Base-by-base conservation (phyloP, 2,113 vertebrate species). In the Plecotus auritus region DNA sequence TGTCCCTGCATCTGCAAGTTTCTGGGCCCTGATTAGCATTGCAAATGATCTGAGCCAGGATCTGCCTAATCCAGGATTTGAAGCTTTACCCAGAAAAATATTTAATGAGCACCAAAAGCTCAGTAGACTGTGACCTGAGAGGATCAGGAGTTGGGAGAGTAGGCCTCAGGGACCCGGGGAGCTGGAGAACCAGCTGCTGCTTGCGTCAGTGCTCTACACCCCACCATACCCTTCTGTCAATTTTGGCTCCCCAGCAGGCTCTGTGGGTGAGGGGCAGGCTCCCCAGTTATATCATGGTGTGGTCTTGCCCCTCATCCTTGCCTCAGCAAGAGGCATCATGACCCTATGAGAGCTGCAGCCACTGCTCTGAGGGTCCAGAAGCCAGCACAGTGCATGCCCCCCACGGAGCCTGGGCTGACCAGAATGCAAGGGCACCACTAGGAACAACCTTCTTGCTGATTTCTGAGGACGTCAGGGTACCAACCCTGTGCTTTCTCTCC, bases 1-100 rank as follows among this genome's bases (percentile, higher is more conserved):
- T 5, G 9, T n/a, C 49, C 37, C 7, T 42, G 10, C 56, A 23
- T n/a, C 30, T 14, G 8, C 8, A 37, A 40, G 26, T 42, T 42
- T 28, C 28, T 61, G 37, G 80, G 54, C 56, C 56, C 30, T 67
- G 56, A 76, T 93, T 77, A 73, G 70, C 54, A 56, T 18, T 94
- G 54, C 51, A 92, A 72, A 85, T 74, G 78, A 84, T 64, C 74
- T 30, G 67, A 89, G 51, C 47, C 35, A 82, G 20, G n/a, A 64
- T 42, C 51, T 23, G 45, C 74, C 67, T 80, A 49, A 81, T 54
- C 56, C 54, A 74, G 32, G 37, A 4, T 73, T 93, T 91, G 56
- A 91, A 76, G 49, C 73, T 87, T 93, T 91, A 80, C 40, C 45
- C 56, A 81, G 40, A 67, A 85, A 78, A 90, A 82, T 69, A 37